Conservation (phyloP, 1,140 invertebrate species). For the Coboldia fuscipes region DNA sequence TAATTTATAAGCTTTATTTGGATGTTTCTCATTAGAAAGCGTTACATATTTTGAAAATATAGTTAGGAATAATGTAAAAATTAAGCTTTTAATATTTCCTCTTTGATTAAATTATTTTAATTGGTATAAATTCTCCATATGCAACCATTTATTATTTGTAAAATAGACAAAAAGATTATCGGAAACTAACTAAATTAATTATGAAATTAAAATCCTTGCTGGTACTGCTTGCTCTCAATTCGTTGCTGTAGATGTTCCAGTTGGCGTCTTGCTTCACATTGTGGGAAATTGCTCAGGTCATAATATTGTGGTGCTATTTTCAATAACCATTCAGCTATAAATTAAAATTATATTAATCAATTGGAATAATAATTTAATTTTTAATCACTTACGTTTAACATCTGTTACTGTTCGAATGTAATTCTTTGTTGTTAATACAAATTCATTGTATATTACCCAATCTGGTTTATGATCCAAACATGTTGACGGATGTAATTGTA, state of each 20-base stretch:
- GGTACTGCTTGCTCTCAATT: slow-evolving; percentile 68
- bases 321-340: slow-evolving; percentile 80
- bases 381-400: slow-evolving; percentile 71
- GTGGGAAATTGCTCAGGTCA: slow-evolving; percentile 92
- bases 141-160: too few relatives aligned
- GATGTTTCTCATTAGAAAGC: too few relatives aligned
- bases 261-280: slow-evolving; percentile 88
- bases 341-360: slow-evolving; percentile 4
- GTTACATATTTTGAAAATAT: too few relatives aligned
- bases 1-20: too few relatives aligned
- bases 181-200: too few relatives aligned
- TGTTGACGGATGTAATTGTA: slow-evolving; percentile 95
- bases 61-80: too few relatives aligned
- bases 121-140: too few relatives aligned
- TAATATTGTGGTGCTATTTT: slow-evolving; percentile 95
- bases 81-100: too few relatives aligned
- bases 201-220: slow-evolving; percentile 63
- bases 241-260: slow-evolving; percentile 65
- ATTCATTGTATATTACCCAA: slow-evolving; percentile 99
- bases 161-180: too few relatives aligned
- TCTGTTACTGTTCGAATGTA: slow-evolving; percentile 98
- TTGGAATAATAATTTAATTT: neutral
- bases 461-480: slow-evolving; percentile 98
- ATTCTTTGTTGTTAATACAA: slow-evolving; percentile 98
- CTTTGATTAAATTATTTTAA: too few relatives aligned